Conservation (phyloP, 1,140 invertebrate species). For the Panulirus ornatus region DNA sequence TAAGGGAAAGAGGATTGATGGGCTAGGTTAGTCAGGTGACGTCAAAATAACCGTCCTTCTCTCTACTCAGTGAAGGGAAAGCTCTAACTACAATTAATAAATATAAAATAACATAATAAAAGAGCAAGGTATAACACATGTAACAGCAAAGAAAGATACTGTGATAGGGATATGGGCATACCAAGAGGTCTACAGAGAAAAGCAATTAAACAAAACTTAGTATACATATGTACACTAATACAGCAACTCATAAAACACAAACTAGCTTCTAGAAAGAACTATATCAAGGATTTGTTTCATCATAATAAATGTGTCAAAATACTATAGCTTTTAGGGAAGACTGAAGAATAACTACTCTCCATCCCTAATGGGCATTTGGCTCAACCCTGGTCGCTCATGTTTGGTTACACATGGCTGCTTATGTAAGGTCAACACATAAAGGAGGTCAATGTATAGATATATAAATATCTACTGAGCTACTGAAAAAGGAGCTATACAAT, state of each 20-base stretch:
- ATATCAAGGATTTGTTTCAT: neutral
- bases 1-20: neutral
- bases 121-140: neutral
- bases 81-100: neutral
- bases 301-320: too few species aligned
- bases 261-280: neutral
- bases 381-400: constrained; percentile 65
- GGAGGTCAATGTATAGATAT: neutral
- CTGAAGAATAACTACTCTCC: too few species aligned
- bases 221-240: neutral
- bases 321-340: too few species aligned
- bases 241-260: too few species aligned
- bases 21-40: neutral
- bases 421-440: neutral
- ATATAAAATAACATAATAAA: neutral
- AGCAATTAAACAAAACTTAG: neutral
- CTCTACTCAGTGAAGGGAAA: too few species aligned
- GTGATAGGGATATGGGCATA: neutral
- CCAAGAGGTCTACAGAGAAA: neutral
- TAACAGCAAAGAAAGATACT: neutral
- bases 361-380: constrained; percentile 5
- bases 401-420: neutral
- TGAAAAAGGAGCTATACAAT: neutral
- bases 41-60: neutral
- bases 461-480: neutral